Evolutionary conservation across 1,140 invertebrate genomes (phyloP), one percentile per base, ranked within the genome.

Genomic region (Drosophila insularis): DNA sequence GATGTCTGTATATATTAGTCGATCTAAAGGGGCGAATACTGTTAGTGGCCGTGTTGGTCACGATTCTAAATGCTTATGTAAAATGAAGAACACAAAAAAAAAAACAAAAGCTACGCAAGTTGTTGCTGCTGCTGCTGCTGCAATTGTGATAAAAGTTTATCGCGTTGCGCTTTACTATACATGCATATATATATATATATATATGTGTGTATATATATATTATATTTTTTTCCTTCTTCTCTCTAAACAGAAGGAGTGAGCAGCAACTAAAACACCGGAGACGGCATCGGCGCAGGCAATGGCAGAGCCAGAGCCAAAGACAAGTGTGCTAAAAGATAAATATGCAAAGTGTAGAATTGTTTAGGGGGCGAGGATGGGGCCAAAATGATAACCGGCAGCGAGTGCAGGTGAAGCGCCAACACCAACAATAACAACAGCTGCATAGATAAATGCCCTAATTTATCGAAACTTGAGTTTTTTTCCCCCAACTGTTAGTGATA

Each of bases 71-170:
- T 75, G 73, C 73, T 75, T 75, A 75, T 75, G 55, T 63, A 58
- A 70, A 71, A 66, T 62, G 50, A 19, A 46, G 53, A 72, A 74
- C 53, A 61, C 64, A 68, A 50, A 50, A 50, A 46, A 68, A 46
- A 50, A 50, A 50, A 65, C 62, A 85, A 85, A 67, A 87, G 68
- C 70, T 69, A 87, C 76, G 70, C 80, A 80, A 81, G 62, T 71
- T 81, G 68, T 55, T 74, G 65, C 68, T 50, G 58, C 31, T 63
- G 63, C 39, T 77, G 73, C 53, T 84, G 81, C 71, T 86, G 81
- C 81, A 82, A 63, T 82, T 82, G 82, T 82, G 82, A 86, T 86
- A 86, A 86, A 87, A 86, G 66, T 86, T 86, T 86, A 86, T 86
- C 82, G 79, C 78, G 66, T 80, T 82, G 75, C 56, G 78, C 82